phyloP scores from a whole-genome alignment of 2,888 invertebrate genomes.

The Camptogramma bilineatum region DNA sequence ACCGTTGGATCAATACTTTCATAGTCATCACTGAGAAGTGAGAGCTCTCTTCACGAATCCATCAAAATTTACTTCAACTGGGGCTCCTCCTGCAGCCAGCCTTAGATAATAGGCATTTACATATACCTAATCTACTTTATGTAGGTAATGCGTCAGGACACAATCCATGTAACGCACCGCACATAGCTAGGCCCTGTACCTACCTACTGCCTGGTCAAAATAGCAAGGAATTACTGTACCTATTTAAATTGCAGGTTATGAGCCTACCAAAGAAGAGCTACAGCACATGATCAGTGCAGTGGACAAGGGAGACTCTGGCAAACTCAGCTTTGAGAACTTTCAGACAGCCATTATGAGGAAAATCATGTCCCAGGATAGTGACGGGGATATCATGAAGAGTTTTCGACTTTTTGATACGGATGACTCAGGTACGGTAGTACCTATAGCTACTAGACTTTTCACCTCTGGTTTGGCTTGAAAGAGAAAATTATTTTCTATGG shows the following conservation, averaged over 20 bases:
- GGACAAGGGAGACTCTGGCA: slow-evolving; percentile 73
- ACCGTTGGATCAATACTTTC: too few relatives aligned
- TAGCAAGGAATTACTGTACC: not conserved
- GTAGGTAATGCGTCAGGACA: too few relatives aligned
- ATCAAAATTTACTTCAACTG: not conserved
- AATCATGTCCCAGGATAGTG: slow-evolving; percentile 73
- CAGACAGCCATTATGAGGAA: slow-evolving; percentile 79
- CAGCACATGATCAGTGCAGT: slow-evolving; percentile 73
- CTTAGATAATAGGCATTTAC: not conserved
- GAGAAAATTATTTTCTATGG: too few relatives aligned
- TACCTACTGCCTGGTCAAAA: too few relatives aligned
- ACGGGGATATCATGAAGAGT: slow-evolving; percentile 80
- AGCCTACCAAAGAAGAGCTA: slow-evolving; percentile 77
- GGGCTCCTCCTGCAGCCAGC: too few relatives aligned
- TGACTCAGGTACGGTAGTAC: slow-evolving; percentile 64
- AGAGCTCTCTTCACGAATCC: too few relatives aligned
- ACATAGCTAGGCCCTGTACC: too few relatives aligned
- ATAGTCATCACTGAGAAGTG: too few relatives aligned
- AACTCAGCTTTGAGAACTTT: slow-evolving; percentile 78
- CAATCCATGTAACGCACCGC: too few relatives aligned
- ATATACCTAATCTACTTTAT: too few relatives aligned
- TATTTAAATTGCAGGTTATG: slow-evolving; percentile 63
- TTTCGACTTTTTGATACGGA: slow-evolving; percentile 77
- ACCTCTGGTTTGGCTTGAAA: too few relatives aligned
- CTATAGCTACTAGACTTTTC: too few relatives aligned